Percentiles rank a stretch among this genome's conserved stretches.
Evolutionary conservation across 2,797 vertebrate genomes (phyloP).

Genomic region (Syndactyla subalaris): DNA sequence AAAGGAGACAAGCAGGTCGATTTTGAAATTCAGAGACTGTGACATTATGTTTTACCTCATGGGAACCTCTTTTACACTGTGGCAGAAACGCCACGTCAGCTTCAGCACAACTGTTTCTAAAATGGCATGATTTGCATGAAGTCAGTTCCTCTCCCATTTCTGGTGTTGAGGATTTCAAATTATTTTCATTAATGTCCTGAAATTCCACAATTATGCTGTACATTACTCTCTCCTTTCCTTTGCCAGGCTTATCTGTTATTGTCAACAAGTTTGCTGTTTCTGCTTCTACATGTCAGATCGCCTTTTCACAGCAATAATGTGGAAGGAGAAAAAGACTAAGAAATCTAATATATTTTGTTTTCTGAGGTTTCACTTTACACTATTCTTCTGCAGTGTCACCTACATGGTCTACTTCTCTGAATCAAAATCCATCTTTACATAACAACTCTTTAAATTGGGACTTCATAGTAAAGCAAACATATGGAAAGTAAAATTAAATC

Average conservation of each 20-base stretch:
- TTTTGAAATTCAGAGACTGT: neutral
- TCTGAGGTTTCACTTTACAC: neutral
- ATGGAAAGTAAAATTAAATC: neutral
- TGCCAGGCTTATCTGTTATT: neutral
- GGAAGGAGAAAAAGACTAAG: neutral
- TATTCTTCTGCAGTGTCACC: slow-evolving; percentile 1
- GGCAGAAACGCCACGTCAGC: neutral
- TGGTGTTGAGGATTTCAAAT: neutral
- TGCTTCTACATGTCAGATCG: neutral
- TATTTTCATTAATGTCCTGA: neutral
- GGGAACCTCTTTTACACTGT: accelerated
- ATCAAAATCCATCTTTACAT: slow-evolving; percentile 20
- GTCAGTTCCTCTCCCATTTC: neutral
- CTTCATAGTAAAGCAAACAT: slow-evolving; percentile 1
- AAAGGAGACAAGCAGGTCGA: neutral
- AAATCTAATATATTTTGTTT: neutral
- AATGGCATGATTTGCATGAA: neutral
- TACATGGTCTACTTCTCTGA: neutral
- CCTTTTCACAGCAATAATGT: neutral
- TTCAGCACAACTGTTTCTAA: neutral
- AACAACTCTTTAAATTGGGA: neutral
- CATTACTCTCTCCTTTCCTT: neutral
- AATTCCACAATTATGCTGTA: neutral
- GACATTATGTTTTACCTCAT: neutral
- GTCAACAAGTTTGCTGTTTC: neutral